phyloP scores from a whole-genome alignment of 64 coral and sea anemone genomes.

The Porites lutea region DNA sequence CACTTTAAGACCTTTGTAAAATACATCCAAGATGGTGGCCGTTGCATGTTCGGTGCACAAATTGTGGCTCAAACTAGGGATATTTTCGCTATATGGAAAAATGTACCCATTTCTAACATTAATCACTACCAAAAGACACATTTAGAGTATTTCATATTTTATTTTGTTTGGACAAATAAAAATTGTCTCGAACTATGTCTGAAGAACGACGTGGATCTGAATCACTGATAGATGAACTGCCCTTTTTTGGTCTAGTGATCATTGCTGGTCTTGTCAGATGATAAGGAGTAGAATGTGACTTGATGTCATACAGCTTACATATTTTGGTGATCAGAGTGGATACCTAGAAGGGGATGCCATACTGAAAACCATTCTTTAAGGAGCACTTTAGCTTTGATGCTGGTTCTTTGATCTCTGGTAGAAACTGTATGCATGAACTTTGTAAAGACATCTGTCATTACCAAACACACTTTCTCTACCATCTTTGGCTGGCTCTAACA shows the following conservation, averaged over 20 bases:
- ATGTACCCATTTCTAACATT: too few relatives aligned
- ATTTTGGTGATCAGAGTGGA: constrained; percentile 58
- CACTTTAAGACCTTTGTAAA: too few relatives aligned
- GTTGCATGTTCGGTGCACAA: too few relatives aligned
- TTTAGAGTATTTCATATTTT: too few relatives aligned
- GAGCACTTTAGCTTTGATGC: constrained; percentile 56
- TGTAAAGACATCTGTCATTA: constrained; percentile 42
- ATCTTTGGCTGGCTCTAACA: constrained; percentile 13
- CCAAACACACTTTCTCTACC: constrained; percentile 40
- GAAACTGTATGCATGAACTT: constrained; percentile 37
- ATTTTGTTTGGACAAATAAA: too few relatives aligned
- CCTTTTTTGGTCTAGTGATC: constrained; percentile 24
- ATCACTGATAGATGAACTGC: not conserved
- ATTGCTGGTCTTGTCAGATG: not conserved
- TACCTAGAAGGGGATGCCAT: constrained; percentile 34
- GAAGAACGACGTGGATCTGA: too few relatives aligned
- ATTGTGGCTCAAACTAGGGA: too few relatives aligned
- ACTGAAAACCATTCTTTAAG: constrained; percentile 66
- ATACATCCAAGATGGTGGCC: too few relatives aligned
- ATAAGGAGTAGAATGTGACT: constrained; percentile 59
- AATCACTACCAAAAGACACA: too few relatives aligned
- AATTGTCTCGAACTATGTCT: too few relatives aligned
- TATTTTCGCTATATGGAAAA: too few relatives aligned
- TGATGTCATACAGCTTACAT: constrained; percentile 49
- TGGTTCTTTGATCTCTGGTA: constrained; percentile 50